Base-by-base conservation (phyloP, 2,888 invertebrate genomes). In the Zaprionus lineosus region DNA sequence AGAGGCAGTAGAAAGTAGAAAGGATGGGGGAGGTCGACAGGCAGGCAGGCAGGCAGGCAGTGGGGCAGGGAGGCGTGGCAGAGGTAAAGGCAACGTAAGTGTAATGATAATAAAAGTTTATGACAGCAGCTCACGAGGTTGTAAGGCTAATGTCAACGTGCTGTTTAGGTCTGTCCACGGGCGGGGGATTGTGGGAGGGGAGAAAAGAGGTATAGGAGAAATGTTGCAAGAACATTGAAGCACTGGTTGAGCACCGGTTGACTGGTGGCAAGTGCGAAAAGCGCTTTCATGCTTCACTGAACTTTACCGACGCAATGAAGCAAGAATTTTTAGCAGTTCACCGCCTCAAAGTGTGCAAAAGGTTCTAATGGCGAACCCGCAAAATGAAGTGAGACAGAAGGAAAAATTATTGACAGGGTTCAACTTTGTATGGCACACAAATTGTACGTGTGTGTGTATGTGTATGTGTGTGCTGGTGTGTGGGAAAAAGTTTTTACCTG, bases 41-140 rank as follows among this genome's bases (percentile, higher is more conserved):
- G 5, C 9, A 19, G 36, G 7, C 24, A 39, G n/a, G 1, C n/a
- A n/a, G n/a, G n/a, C n/a, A n/a, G n/a, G n/a, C n/a, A n/a, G n/a
- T n/a, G n/a, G n/a, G n/a, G n/a, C n/a, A n/a, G n/a, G n/a, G n/a
- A n/a, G n/a, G n/a, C n/a, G n/a, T n/a, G 34, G 26, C 8, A n/a
- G 14, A n/a, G 19, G 16, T 37, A 26, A 59, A 47, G 34, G 16
- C 44, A 60, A 55, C 57, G 74, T 67, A 74, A 78, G 82, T 78
- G 82, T 74, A 81, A 78, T 81, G 78, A 78, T 81, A 81, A 78
- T 81, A 78, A 81, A 78, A 78, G 65, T 78, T 78, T 78, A 78
- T 78, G 78, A 78, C 78, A 78, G 75, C 78, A 75, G 70, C 81
- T 77, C 78, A 78, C 46, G 67, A 81, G 78, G 74, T 74, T 68